phyloP scores from a whole-genome alignment of 2,888 invertebrate genomes.

The Tolmerus cingulatus region DNA sequence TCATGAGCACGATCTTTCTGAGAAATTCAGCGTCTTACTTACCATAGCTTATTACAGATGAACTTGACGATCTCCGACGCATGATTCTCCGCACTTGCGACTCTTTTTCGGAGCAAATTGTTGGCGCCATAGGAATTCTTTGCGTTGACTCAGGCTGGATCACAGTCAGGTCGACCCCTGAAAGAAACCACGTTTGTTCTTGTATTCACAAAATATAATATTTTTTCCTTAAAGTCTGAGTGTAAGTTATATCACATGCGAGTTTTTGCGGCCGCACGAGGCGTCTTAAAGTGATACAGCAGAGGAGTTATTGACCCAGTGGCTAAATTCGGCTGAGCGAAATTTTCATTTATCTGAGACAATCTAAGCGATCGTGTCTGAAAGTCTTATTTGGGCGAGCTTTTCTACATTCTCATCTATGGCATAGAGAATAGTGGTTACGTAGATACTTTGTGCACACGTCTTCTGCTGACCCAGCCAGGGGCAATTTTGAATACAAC shows the following conservation, averaged over 20 bases:
- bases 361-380: background rate
- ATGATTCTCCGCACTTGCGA: conserved; percentile 52
- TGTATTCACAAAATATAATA: background rate
- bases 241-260: background rate
- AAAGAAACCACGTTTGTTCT: background rate
- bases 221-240: background rate
- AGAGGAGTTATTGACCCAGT: background rate
- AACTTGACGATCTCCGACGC: conserved; percentile 48
- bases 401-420: background rate
- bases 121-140: conserved; percentile 57
- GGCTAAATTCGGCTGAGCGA: background rate
- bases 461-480: background rate
- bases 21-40: conserved; percentile 43
- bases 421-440: too few species aligned
- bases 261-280: background rate
- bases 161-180: background rate
- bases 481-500: background rate
- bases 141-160: background rate
- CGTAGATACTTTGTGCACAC: background rate
- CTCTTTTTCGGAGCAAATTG: conserved; percentile 60
- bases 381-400: background rate
- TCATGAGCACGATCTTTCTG: background rate
- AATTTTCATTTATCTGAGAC: background rate
- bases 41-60: conserved; percentile 54
- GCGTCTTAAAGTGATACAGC: background rate